These are phyloP conservation scores for Athetis lepigone DNA, from an alignment of 2,888 invertebrate genomes.

Conservation along the genomic window DNA sequence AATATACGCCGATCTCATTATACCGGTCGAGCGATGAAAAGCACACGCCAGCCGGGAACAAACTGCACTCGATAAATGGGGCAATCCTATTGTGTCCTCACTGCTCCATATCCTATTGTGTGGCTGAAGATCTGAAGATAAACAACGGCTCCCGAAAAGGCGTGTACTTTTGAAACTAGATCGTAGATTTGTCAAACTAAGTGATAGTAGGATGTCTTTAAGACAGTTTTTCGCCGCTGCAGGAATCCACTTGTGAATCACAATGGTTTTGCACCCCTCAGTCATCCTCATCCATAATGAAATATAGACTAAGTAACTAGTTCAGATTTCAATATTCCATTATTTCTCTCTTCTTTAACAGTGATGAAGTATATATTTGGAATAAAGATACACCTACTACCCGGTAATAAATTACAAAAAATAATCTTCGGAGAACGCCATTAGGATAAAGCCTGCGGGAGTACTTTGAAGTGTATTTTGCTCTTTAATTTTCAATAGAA, in stretches of 20 bases:
- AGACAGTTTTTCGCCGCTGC: conserved; percentile 15
- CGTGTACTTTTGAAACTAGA: conserved; percentile 21
- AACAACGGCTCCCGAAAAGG: conserved; percentile 34
- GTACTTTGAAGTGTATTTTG: conserved; percentile 29
- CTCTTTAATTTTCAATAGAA: conserved; percentile 23
- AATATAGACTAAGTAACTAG: background rate
- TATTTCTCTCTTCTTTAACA: conserved; percentile 4
- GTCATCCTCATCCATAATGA: background rate
- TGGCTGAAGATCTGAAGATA: conserved; percentile 53
- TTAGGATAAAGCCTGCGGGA: conserved; percentile 9
- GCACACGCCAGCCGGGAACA: conserved; percentile 70
- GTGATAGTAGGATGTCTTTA: conserved; percentile 14
- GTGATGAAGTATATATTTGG: conserved; percentile 7
- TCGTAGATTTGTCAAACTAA: conserved; percentile 29
- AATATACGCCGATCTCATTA: conserved; percentile 80
- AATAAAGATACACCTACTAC: conserved; percentile 3
- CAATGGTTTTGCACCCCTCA: background rate
- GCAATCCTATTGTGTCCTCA: conserved; percentile 77
- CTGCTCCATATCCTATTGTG: conserved; percentile 56
- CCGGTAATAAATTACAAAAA: conserved; percentile 28
- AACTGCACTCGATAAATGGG: conserved; percentile 77
- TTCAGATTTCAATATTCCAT: conserved; percentile 11
- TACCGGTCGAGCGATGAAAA: conserved; percentile 78
- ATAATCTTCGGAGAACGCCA: conserved; percentile 16
- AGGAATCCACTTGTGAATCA: conserved; percentile 2